Percentiles rank a stretch among this genome's conserved stretches.
Evolutionary conservation across 2,797 vertebrate genomes (phyloP).

Genomic region (Myotis myotis): DNA sequence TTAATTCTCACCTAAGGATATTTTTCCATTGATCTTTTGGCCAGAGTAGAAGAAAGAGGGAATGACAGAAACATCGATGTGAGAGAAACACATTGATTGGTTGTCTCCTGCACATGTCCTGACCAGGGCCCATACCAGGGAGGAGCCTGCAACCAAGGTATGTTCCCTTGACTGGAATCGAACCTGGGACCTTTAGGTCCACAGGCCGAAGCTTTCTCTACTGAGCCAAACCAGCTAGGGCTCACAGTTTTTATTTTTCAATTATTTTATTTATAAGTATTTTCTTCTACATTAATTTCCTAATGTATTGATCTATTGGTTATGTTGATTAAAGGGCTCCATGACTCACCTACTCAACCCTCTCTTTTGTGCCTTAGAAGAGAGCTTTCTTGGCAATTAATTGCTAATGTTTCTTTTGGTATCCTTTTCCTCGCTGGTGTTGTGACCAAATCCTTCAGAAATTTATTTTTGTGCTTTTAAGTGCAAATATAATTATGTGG

Average conservation of each 20-base stretch:
- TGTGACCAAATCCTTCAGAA: constrained; percentile 20
- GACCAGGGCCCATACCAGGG: neutral
- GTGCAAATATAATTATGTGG: constrained; percentile 22
- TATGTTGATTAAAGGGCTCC: neutral
- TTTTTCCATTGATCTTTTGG: neutral
- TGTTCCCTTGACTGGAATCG: neutral
- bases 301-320: neutral
- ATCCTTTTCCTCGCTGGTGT: neutral
- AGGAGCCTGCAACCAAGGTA: neutral
- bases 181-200: neutral
- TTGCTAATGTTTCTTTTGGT: neutral
- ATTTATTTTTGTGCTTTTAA: constrained; percentile 51
- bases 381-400: neutral
- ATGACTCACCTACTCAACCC: neutral
- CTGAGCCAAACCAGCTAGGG: neutral
- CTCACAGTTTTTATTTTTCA: neutral
- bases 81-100: neutral
- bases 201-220: neutral
- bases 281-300: neutral
- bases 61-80: neutral
- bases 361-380: neutral
- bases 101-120: neutral
- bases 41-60: neutral
- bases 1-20: neutral
- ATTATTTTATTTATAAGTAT: neutral